phyloP scores from a whole-genome alignment of 92 coral and sea anemone genomes.

The Hydrozoanthus gracilis region DNA sequence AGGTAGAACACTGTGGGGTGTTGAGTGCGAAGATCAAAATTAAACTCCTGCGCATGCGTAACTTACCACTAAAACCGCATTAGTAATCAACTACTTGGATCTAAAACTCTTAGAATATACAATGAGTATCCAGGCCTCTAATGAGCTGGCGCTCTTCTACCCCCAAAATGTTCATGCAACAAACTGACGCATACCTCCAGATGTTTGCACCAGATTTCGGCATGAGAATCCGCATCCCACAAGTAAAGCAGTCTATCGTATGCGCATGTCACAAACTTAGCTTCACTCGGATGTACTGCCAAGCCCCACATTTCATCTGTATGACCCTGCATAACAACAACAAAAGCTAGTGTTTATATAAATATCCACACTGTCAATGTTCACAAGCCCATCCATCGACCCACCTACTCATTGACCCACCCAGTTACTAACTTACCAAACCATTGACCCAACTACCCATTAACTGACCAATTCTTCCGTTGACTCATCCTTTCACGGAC shows the following conservation, averaged over 20 bases:
- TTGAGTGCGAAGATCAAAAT: too few species aligned
- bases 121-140: too few species aligned
- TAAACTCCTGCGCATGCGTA: too few species aligned
- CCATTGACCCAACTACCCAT: neutral
- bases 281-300: constrained; percentile 68
- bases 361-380: neutral
- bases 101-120: too few species aligned
- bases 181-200: constrained; percentile 56
- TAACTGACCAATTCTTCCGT: neutral
- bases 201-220: constrained; percentile 69
- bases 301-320: constrained; percentile 87
- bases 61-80: too few species aligned
- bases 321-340: constrained; percentile 61
- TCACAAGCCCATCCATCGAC: neutral
- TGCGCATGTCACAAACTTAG: constrained; percentile 72
- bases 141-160: too few species aligned
- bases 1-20: too few species aligned
- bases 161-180: too few species aligned
- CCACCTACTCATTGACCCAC: constrained; percentile 1
- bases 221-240: constrained; percentile 69
- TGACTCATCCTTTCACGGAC: neutral
- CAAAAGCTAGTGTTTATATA: neutral
- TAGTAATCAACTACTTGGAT: too few species aligned
- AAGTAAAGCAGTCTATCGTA: constrained; percentile 73
- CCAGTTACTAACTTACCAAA: neutral